Base-by-base conservation (phyloP, 2,113 vertebrate genomes). In the Leucoraja erinaceus region DNA sequence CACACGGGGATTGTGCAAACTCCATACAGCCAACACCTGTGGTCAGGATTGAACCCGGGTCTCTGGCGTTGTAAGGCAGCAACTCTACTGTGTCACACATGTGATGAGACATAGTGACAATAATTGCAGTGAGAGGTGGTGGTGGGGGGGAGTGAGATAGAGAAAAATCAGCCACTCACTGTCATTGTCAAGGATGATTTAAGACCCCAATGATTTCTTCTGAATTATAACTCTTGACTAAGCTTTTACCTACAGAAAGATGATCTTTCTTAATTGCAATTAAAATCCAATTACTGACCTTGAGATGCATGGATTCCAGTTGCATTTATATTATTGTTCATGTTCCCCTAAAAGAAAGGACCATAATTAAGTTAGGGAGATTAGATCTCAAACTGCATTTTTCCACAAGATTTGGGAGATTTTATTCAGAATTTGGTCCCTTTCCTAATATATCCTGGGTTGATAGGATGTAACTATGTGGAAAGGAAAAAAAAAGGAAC, bases 271-370 rank as follows among this genome's bases (percentile, higher is more conserved):
- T 14, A 63, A n/a, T 61, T 18, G 83, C 63, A 59, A 63, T n/a
- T 88, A 18, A 4, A n/a, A 72, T 54, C 20, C 68, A 9, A 25
- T 91, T 47, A 72, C 90, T 91, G 68, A 91, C 90, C 90, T 91
- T 91, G 88, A 25, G 47, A 68, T 38, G 72, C 7, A 74, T 66
- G 20, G 47, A 22, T 91, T 72, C 18, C 90, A 91, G 90, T 20
- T 72, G 66, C 22, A 16, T 11, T 54, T 54, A 33, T 20, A 54
- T 72, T 74, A 91, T 47, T 74, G 66, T 91, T 91, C 66, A 54
- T 28, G 90, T 72, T 28, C 33, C 33, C 66, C 90, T 91, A 70
- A 72, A 91, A 74, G 18, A 72, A 91, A 91, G 33, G 33, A 91
- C 18, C 66, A 72, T 22, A 91, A 70, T 33, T 25, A 31, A 47